Conservation (phyloP, 2,888 invertebrate genomes). For the Proisotoma minuta region DNA sequence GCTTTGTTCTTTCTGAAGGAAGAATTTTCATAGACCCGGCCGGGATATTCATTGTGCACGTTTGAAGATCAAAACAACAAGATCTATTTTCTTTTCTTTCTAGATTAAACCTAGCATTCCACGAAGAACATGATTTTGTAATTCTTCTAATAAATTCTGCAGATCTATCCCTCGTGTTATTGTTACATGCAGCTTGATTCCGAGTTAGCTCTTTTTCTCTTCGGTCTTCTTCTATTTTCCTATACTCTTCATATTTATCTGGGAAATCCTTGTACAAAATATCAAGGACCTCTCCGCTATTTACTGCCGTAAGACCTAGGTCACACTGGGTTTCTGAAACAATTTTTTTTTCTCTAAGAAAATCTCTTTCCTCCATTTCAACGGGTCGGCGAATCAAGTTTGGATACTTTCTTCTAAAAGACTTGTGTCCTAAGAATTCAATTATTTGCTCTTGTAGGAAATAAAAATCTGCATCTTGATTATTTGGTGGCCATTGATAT, state of each 20-base stretch:
- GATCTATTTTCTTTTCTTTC: constrained; percentile 66
- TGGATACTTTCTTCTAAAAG: constrained; percentile 94
- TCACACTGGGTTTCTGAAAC: constrained; percentile 87
- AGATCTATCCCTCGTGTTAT: constrained; percentile 40
- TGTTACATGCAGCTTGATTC: constrained; percentile 20
- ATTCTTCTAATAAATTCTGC: constrained; percentile 73
- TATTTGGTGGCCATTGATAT: constrained; percentile 81
- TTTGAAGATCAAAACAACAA: constrained; percentile 88
- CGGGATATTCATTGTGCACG: constrained; percentile 76
- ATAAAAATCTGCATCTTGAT: constrained; percentile 65
- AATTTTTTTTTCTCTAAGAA: constrained; percentile 72
- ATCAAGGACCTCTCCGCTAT: constrained; percentile 87
- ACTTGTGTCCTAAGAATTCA: constrained; percentile 88
- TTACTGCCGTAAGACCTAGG: constrained; percentile 84
- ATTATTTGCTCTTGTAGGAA: constrained; percentile 96
- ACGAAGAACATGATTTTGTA: constrained; percentile 77
- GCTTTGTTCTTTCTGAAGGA: constrained; percentile 56
- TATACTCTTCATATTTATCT: constrained; percentile 87
- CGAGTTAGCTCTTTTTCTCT: constrained; percentile 62
- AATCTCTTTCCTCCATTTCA: constrained; percentile 86
- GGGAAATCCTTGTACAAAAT: constrained; percentile 94
- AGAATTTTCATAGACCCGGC: constrained; percentile 49
- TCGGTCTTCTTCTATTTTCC: constrained; percentile 65
- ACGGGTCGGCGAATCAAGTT: constrained; percentile 76
- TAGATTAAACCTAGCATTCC: constrained; percentile 81